A percentile compares a stretch with the other conserved stretches of the same genome.
Conservation (phyloP, 2,113 vertebrate species). For the Pitta sordida region DNA sequence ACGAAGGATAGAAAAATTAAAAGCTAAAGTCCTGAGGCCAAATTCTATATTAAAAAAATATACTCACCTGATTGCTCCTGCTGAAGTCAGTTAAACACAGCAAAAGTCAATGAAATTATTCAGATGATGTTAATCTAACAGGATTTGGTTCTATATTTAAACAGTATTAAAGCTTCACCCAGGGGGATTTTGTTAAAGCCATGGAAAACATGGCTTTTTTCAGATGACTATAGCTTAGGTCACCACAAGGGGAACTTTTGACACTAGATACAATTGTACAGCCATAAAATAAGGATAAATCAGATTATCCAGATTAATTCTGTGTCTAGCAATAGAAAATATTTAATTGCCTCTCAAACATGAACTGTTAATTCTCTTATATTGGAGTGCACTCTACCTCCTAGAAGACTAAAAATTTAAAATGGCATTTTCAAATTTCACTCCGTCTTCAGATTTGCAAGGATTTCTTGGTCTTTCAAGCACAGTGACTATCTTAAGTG, state of each 20-base stretch:
- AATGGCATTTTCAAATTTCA: neutral
- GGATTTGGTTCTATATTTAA: constrained; percentile 48
- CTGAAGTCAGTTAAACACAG: neutral
- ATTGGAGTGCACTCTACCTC: neutral
- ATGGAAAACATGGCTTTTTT: neutral
- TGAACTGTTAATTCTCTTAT: neutral
- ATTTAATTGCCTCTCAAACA: constrained; percentile 27
- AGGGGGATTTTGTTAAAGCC: neutral
- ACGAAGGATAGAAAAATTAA: neutral
- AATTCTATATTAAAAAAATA: neutral
- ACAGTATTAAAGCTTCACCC: neutral
- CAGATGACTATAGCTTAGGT: neutral
- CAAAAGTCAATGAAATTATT: constrained; percentile 8
- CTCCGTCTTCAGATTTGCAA: neutral
- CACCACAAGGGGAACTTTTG: constrained; percentile 22
- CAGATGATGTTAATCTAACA: constrained; percentile 15
- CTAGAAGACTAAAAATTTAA: neutral
- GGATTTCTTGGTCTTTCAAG: neutral
- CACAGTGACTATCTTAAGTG: neutral
- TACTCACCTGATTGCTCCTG: neutral
- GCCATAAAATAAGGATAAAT: neutral
- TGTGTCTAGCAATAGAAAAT: neutral
- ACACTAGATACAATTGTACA: neutral
- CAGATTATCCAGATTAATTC: neutral
- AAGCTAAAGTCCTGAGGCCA: neutral